Evolutionary conservation across 2,888 invertebrate species (phyloP), one percentile per base, ranked within the genome.

Genomic region (Morpho deidamia): DNA sequence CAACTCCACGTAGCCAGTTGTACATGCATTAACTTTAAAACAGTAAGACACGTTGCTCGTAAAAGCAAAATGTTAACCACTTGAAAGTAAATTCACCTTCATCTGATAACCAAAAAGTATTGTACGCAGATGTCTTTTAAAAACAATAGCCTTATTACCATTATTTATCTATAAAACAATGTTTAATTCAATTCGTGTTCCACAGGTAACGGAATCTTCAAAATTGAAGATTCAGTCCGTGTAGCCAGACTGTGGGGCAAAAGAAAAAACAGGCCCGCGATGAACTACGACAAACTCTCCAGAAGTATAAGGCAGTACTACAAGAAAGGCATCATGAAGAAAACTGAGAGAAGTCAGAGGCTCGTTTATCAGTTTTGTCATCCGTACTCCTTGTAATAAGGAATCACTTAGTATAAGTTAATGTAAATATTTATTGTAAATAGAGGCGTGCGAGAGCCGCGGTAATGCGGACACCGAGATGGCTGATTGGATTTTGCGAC

Each of bases 261-360:
- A 71, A 92, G 99, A 63, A 99, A 99, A 88, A 99, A 99, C 90
- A 92, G 99, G 8, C 98, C 99, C 0, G 98, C 98, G 33, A 99
- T 99, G 99, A 99, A 99, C 91, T 99, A 99, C 90, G 99, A 99
- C 91, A 99, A 99, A 82, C 90, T 99, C 46, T 98, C 98, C 62
- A 93, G 99, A 53, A 99, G 98, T 67, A 98, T 99, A 76, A 91
- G 99, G 49, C 99, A 99, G 82, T 99, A 99, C 90, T 99, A 99
- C 92, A 99, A 99, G 88, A 99, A 99, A 86, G 98, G 98, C 53
- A 99, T 99, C 81, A 98, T 99, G 97, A 98, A 98, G 92, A 99
- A 99, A 85, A 99, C 99, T 0, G 98, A 98, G 79, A 92, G 99
- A 63, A 98, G 98, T 67, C 99, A 99, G 88, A 93, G 99, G 78